These are phyloP conservation scores for Glyphotaelius pellucidus DNA, from an alignment of 2,888 invertebrate species.

Conservation along the genomic window DNA sequence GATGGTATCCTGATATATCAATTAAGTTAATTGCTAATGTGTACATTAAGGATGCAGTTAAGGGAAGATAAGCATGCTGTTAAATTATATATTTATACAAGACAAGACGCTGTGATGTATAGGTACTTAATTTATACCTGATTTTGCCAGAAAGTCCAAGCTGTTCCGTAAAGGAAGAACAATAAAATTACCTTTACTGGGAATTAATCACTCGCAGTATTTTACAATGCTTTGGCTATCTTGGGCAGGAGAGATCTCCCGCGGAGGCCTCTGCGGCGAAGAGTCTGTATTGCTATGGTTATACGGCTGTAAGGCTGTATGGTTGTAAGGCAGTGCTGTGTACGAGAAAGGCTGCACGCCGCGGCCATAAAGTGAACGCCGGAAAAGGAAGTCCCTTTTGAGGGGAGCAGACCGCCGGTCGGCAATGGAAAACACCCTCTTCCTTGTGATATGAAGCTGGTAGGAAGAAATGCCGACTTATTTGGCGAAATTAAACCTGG, in stretches of 20 bases:
- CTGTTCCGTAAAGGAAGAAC: conserved; percentile 36
- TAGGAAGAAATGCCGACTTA: background rate
- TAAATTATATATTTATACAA: background rate
- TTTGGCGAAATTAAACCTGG: background rate
- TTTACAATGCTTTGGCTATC: conserved; percentile 38
- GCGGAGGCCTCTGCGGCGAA: conserved; percentile 6
- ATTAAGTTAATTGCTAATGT: background rate
- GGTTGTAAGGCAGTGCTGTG: background rate
- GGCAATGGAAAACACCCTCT: background rate
- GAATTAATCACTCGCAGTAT: conserved; percentile 27
- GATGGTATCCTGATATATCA: background rate
- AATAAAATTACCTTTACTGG: conserved; percentile 41
- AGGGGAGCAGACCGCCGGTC: conserved; percentile 27
- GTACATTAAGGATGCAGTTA: background rate
- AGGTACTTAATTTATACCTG: background rate
- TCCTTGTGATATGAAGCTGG: background rate
- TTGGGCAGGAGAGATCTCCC: conserved; percentile 2
- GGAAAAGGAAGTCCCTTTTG: conserved; percentile 24
- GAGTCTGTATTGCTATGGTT: background rate
- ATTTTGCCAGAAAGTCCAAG: background rate
- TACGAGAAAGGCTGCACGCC: background rate
- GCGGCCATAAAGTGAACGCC: conserved; percentile 13
- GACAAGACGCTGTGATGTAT: background rate
- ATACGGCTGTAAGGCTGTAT: background rate
- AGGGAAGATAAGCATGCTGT: background rate